These are phyloP conservation scores for Brachyopa scutellaris DNA, from an alignment of 2,888 invertebrate species.

Conservation along the genomic window DNA sequence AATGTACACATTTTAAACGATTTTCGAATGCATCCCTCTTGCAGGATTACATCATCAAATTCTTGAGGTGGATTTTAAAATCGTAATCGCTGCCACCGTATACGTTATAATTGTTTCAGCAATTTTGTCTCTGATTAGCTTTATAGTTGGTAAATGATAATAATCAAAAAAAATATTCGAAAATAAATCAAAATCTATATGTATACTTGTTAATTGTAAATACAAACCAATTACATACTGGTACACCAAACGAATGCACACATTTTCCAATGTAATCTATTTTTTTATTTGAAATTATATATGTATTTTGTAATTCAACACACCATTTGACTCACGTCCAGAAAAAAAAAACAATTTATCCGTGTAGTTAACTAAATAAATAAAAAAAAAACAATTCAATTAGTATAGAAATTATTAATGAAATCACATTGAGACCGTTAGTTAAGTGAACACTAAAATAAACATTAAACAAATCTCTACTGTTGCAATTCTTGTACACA, in stretches of 20 bases:
- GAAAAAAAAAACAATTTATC: constrained; percentile 6
- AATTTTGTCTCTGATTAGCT: constrained; percentile 76
- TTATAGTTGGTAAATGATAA: constrained; percentile 74
- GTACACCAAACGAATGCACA: constrained; percentile 55
- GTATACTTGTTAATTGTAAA: constrained; percentile 59
- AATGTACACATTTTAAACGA: constrained; percentile 63
- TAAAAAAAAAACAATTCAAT: constrained; percentile 14
- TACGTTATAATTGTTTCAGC: constrained; percentile 77
- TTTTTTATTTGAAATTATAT: constrained; percentile 48
- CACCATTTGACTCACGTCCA: constrained; percentile 12
- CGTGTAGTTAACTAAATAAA: not conserved
- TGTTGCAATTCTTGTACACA: constrained; percentile 36
- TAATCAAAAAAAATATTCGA: constrained; percentile 62
- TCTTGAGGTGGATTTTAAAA: constrained; percentile 82
- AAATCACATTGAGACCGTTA: constrained; percentile 19
- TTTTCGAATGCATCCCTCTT: constrained; percentile 77
- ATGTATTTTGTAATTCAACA: constrained; percentile 34
- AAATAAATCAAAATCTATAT: constrained; percentile 52
- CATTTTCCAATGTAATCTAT: constrained; percentile 40
- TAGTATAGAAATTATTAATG: constrained; percentile 10
- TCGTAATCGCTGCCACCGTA: constrained; percentile 79
- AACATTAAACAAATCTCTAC: constrained; percentile 29
- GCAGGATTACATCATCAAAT: constrained; percentile 82
- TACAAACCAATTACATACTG: constrained; percentile 32
- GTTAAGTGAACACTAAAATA: constrained; percentile 41